Percentiles rank a stretch among this genome's conserved stretches.
Evolutionary conservation across 2,113 vertebrate species (phyloP).

Genomic region (Clupea harengus): DNA sequence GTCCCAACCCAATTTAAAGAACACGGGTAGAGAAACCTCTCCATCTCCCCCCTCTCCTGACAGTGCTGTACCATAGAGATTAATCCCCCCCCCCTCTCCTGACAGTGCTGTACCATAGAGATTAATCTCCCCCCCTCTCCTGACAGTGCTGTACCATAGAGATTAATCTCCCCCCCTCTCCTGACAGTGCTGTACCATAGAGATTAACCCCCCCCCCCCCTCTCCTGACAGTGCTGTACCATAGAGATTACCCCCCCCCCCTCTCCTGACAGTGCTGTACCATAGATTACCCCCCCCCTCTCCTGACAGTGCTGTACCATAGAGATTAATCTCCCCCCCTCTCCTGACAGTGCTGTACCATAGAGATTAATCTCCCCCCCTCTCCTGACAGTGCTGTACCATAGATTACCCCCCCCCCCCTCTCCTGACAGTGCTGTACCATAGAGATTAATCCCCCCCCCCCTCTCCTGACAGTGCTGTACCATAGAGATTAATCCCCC

Average conservation of each 20-base stretch:
- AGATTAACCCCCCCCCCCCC: not conserved
- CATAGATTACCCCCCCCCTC: not conserved
- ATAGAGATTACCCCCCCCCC: not conserved
- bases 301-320: not conserved
- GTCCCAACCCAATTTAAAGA: not conserved
- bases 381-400: not conserved
- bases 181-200: not conserved
- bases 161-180: not conserved
- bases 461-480: not conserved
- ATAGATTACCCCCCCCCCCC: not conserved
- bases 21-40: not conserved
- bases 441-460: not conserved
- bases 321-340: not conserved
- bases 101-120: not conserved
- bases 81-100: not conserved
- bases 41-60: not conserved
- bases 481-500: not conserved
- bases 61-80: not conserved
- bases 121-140: not conserved
- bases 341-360: no score
- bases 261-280: not conserved
- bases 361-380: no score
- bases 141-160: no score
- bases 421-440: not conserved
- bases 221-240: not conserved